Evolutionary conservation across 2,888 invertebrate genomes (phyloP).

Genomic region (Heliconius ismenius): DNA sequence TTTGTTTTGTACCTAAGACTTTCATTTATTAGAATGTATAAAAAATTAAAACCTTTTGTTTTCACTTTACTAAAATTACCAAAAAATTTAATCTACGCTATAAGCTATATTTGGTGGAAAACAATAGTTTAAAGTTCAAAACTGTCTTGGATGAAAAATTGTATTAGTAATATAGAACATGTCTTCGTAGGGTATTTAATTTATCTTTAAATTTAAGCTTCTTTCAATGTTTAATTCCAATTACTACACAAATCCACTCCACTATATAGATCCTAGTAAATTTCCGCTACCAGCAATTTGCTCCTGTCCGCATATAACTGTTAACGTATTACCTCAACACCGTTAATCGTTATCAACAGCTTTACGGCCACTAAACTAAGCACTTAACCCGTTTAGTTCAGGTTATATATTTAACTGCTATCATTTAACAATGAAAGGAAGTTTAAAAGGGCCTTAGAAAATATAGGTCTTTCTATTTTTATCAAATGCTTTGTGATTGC

Average conservation of each 20-base stretch:
- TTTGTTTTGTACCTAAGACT: too few relatives aligned
- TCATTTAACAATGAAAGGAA: constrained; percentile 18
- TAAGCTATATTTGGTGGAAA: too few relatives aligned
- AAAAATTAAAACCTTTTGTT: too few relatives aligned
- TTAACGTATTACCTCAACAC: constrained; percentile 13
- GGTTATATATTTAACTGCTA: constrained; percentile 25
- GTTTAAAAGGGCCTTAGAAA: constrained; percentile 7
- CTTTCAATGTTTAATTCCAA: neutral
- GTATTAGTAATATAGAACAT: too few relatives aligned
- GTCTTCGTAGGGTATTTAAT: too few relatives aligned
- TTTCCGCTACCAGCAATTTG: constrained; percentile 14
- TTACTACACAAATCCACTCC: neutral
- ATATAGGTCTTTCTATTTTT: neutral
- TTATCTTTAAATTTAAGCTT: too few relatives aligned
- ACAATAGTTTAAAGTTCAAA: too few relatives aligned
- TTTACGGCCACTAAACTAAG: constrained; percentile 36
- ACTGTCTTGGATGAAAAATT: too few relatives aligned
- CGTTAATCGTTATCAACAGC: constrained; percentile 35
- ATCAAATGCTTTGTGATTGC: neutral
- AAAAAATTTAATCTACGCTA: too few relatives aligned
- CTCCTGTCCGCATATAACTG: constrained; percentile 12
- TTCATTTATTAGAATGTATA: too few relatives aligned
- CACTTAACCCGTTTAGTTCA: constrained; percentile 36
- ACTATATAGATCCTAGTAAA: neutral
- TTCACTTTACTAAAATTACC: too few relatives aligned